A percentile compares a stretch with the other conserved stretches of the same genome.
Evolutionary conservation across 2,888 invertebrate genomes (phyloP).

Genomic region (Gastrophysa polygoni): DNA sequence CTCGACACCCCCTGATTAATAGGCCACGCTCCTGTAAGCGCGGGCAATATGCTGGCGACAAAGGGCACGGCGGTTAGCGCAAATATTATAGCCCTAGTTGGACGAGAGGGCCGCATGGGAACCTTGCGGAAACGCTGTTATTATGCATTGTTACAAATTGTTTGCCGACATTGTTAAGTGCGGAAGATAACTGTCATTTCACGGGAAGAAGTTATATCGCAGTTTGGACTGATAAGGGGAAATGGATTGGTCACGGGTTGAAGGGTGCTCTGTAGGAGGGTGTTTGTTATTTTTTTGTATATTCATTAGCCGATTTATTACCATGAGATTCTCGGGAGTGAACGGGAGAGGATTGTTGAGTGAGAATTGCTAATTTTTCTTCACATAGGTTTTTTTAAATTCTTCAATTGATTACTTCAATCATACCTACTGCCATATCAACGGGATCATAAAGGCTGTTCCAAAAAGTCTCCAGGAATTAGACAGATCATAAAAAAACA

Average conservation of each 20-base stretch:
- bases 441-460: too few species aligned
- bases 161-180: conserved; percentile 52
- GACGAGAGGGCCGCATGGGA: conserved; percentile 43
- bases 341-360: too few species aligned
- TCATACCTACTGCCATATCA: too few species aligned
- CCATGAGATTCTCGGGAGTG: too few species aligned
- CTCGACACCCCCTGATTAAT: conserved; percentile 53
- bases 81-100: conserved; percentile 55
- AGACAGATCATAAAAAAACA: too few species aligned
- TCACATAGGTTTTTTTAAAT: too few species aligned
- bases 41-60: conserved; percentile 48
- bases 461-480: too few species aligned
- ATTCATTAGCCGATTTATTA: conserved; percentile 3
- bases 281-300: not conserved
- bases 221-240: conserved; percentile 22
- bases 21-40: conserved; percentile 55
- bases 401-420: too few species aligned
- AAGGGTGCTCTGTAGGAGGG: not conserved
- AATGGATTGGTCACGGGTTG: conserved; percentile 7
- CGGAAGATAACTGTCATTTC: conserved; percentile 51
- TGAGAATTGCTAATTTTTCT: too few species aligned
- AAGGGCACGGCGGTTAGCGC: conserved; percentile 47
- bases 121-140: conserved; percentile 48
- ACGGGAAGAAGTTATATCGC: conserved; percentile 39
- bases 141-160: conserved; percentile 52